These are phyloP conservation scores for Torymus texanus DNA, from an alignment of 2,888 invertebrate species.

Conservation along the genomic window DNA sequence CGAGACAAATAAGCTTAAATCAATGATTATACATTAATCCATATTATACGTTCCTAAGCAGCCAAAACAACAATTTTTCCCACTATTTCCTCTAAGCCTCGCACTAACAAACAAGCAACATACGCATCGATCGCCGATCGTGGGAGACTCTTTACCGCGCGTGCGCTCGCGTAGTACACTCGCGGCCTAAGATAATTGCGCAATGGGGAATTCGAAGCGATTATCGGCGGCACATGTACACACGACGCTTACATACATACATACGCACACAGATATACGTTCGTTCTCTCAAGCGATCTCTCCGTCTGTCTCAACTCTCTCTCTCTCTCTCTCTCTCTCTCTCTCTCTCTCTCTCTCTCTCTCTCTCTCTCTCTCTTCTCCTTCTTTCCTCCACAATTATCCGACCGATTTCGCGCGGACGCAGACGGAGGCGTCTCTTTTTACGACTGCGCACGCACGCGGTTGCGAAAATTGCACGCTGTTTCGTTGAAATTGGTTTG, in stretches of 20 bases:
- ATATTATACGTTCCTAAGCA: too few species aligned
- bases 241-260: background rate
- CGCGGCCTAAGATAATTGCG: constrained; percentile 24
- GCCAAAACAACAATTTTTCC: too few species aligned
- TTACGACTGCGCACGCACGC: constrained; percentile 3
- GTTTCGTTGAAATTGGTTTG: too few species aligned
- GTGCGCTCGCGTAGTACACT: background rate
- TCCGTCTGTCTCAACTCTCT: background rate
- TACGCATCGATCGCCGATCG: too few species aligned
- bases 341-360: background rate
- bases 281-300: background rate
- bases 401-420: background rate
- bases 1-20: too few species aligned
- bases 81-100: too few species aligned
- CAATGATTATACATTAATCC: too few species aligned
- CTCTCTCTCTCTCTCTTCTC: background rate
- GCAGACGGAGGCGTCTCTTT: background rate
- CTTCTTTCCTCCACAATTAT: constrained; percentile 6
- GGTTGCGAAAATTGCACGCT: background rate
- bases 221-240: background rate
- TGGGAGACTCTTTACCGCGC: background rate
- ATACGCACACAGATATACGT: background rate
- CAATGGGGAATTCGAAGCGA: constrained; percentile 38
- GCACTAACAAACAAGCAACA: too few species aligned
- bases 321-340: background rate